Evolutionary conservation across 1,140 invertebrate species (phyloP).

Genomic region (Adelges cooleyi): DNA sequence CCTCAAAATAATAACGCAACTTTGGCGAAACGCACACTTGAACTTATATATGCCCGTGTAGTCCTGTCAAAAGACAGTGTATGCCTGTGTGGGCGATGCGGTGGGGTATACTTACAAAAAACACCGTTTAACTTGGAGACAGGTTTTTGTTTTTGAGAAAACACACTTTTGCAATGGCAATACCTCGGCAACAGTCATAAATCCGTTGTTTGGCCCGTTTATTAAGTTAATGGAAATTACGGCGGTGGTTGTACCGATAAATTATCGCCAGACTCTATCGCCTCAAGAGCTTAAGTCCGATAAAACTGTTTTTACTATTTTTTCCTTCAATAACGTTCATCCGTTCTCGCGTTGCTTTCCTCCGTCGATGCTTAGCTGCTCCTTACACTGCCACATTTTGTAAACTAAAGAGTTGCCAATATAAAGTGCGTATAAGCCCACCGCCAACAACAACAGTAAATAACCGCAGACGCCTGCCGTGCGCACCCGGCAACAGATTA

Average conservation of each 20-base stretch:
- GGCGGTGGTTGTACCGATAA: conserved; percentile 1
- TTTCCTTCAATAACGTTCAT: too few species aligned
- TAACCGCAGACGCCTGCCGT: neutral
- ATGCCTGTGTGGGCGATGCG: too few species aligned
- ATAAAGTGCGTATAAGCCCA: neutral
- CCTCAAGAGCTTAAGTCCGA: conserved; percentile 10
- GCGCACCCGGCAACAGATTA: neutral
- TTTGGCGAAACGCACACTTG: too few species aligned
- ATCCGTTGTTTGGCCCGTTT: neutral
- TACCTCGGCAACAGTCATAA: conserved; percentile 9
- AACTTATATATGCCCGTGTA: too few species aligned
- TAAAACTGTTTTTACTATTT: neutral
- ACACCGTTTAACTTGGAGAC: too few species aligned
- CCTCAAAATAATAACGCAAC: neutral
- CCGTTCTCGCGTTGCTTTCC: neutral
- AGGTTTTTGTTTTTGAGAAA: too few species aligned
- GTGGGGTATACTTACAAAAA: too few species aligned
- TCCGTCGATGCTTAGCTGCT: neutral
- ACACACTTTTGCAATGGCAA: too few species aligned
- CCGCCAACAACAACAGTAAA: neutral
- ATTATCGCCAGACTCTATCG: conserved; percentile 23
- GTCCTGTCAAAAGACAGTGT: too few species aligned
- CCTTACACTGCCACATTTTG: neutral
- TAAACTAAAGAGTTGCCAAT: neutral
- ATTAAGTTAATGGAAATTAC: conserved; percentile 28